Evolutionary conservation across 2,797 vertebrate species (phyloP), one percentile per base, ranked within the genome.

Genomic region (Tarsius wallacei): DNA sequence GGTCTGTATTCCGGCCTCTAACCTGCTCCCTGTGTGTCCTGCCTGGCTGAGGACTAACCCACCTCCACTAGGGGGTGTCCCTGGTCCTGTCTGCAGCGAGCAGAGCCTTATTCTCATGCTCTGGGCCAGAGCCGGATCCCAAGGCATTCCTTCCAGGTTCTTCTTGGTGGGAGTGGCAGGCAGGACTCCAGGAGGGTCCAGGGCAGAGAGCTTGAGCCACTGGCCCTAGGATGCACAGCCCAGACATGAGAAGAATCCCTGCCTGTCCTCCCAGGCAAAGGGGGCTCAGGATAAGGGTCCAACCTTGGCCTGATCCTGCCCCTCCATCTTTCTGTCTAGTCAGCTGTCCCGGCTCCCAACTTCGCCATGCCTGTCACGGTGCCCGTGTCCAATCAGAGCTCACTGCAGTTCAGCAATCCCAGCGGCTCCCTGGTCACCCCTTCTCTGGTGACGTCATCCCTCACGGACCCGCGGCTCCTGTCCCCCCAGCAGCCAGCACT

Each of bases 341-440:
- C 99, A 70, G 97, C 99, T 97, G 99, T 99, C 98, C 99, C 99
- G 61, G 99, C 99, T 87, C 99, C 99, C 15, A 99, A 99, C 98
- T 99, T 99, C 82, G 99, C 99, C 99, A 99, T 99, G 99, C 99
- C 99, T 2, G 99, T 99, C 98, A 99, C 99, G 66, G 99, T 99
- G 97, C 99, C 99, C 2, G 99, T 99, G 98, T 99, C 99, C 99
- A 99, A 99, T 98, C 99, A 99, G 97, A 99, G 99, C 94, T 98
- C 99, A n/a, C 99, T 99, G 98, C 99, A 99, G 98, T 99, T 99
- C 99, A 99, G 99, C 98, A 99, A 99, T 98, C 99, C 99, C 0
- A 98, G 99, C 68, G 98, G 99, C 93, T 98, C 99, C 15, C 98
- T 99, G 98, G 99, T 99, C 98, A 99, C 99, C 97, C 99, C 99